Evolutionary conservation across 2,888 invertebrate genomes (phyloP).

Genomic region (Eudemis profundana): DNA sequence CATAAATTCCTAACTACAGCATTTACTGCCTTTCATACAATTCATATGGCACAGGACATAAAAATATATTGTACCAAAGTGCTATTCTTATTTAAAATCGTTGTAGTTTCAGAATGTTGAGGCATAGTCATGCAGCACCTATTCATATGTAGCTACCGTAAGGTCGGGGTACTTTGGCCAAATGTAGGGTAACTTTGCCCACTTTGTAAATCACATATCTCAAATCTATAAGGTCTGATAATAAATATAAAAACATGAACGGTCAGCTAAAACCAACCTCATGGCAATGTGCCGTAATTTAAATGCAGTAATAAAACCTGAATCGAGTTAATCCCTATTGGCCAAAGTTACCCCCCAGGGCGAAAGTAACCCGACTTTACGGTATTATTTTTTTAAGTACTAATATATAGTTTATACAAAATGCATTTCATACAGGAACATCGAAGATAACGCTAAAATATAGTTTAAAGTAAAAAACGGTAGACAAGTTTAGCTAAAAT

Average conservation of each 20-base stretch:
- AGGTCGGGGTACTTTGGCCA: too few relatives aligned
- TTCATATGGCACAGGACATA: conserved; percentile 64
- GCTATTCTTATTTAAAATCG: conserved; percentile 30
- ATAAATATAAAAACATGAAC: too few relatives aligned
- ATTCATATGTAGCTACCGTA: conserved; percentile 25
- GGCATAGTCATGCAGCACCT: conserved; percentile 28
- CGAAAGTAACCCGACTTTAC: too few relatives aligned
- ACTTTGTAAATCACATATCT: too few relatives aligned
- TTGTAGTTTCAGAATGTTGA: conserved; percentile 21
- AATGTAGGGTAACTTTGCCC: too few relatives aligned
- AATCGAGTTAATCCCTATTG: too few relatives aligned
- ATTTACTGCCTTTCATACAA: conserved; percentile 18
- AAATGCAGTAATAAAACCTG: too few relatives aligned
- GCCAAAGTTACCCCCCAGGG: too few relatives aligned
- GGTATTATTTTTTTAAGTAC: conserved; percentile 42
- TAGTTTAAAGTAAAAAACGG: not conserved
- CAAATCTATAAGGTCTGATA: too few relatives aligned
- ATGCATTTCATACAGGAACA: conserved; percentile 37
- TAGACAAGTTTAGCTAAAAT: not conserved
- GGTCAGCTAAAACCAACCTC: too few relatives aligned
- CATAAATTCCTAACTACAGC: conserved; percentile 65
- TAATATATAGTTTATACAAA: conserved; percentile 27
- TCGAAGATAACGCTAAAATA: conserved; percentile 26
- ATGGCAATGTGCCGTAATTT: too few relatives aligned
- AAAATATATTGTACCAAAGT: conserved; percentile 61